phyloP scores from a whole-genome alignment of 2,113 vertebrate species.

The Puffinus mauretanicus region DNA sequence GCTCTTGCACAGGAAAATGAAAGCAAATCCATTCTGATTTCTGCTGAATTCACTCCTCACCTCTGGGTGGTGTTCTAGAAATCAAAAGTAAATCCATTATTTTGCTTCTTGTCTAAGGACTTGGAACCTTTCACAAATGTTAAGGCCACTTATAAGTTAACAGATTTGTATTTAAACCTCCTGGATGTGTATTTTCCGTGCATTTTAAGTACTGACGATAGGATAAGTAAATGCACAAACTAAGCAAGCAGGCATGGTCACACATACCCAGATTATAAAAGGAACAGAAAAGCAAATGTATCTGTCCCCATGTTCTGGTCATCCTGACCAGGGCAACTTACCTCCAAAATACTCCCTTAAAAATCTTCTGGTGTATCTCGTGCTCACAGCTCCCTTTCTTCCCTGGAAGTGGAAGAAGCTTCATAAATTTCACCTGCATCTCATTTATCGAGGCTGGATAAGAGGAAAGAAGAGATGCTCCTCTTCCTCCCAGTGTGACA shows the following conservation, averaged over 20 bases:
- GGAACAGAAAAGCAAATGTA: background rate
- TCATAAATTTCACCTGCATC: background rate
- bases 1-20: background rate
- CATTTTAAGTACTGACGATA: conserved; percentile 24
- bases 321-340: background rate
- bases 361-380: background rate
- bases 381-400: background rate
- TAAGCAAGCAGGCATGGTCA: background rate
- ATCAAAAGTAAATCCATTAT: conserved; percentile 22
- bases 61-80: conserved; percentile 40
- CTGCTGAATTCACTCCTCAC: conserved; percentile 7
- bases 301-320: background rate
- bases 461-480: background rate
- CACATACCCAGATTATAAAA: background rate
- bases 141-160: conserved; percentile 35
- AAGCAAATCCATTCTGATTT: background rate
- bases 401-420: background rate
- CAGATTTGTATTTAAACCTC: background rate
- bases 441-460: background rate
- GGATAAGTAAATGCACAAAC: background rate
- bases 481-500: background rate
- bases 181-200: conserved; percentile 20
- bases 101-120: conserved; percentile 28
- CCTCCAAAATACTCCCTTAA: background rate
- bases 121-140: background rate